Evolutionary conservation across 2,113 vertebrate species (phyloP), one percentile per base, ranked within the genome.

Genomic region (Excalfactoria chinensis): DNA sequence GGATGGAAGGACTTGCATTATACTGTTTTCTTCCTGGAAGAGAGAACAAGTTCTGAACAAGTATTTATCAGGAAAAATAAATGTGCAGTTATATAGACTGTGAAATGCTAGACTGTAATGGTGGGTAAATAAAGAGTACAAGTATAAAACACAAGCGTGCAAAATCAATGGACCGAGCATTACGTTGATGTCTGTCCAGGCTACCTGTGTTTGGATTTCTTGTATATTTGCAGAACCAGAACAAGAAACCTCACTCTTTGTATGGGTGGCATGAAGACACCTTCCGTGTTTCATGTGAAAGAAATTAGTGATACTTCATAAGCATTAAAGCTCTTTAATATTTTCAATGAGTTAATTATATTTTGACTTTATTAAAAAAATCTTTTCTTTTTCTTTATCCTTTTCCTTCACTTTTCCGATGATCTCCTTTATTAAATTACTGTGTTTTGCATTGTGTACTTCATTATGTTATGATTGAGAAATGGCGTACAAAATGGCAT

Each of bases 21-120:
- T 86, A 90, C 84, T 93, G 69, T 89, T 95, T 96, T 85, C 86
- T 86, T 86, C 72, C 72, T 88, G 88, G 85, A 92, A 95, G 96
- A 93, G 46, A 84, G 56, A 73, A 58, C 55, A 92, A 66, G n/a
- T 34, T 90, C 85, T 74, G 86, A 95, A 85, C 37, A 70, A 77
- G 23, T 58, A 88, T 88, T 88, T 93, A 79, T 93, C 51, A 81
- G 82, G 22, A 73, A 77, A 64, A 89, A 67, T 1, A 56, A 62
- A 78, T 3, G 23, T 81, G 41, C 46, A 58, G 32, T 63, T 94
- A 43, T 8, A 81, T 15, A 58, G 43, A 20, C 59, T 69, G 78
- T 89, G 83, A 95, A 93, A 86, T 86, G 44, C 55, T 88, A n/a
- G 25, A 58, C 58, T 75, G 58, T 17, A 88, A 72, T n/a, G 51